phyloP scores from a whole-genome alignment of 2,113 vertebrate genomes.

The Delphinus delphis region DNA sequence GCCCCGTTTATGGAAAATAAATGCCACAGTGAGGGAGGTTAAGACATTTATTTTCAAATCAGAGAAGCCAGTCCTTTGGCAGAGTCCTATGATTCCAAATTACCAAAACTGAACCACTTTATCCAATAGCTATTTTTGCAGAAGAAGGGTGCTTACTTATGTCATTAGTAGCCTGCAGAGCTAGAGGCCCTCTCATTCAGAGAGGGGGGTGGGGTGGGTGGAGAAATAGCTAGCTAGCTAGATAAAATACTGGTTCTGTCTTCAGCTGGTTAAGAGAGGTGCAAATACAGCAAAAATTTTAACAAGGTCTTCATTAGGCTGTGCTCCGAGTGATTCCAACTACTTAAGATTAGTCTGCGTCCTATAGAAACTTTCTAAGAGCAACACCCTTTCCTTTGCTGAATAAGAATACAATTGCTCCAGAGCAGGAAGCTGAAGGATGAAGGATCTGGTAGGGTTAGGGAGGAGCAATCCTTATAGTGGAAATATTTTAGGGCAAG shows the following conservation, averaged over 20 bases:
- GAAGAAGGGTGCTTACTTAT: background rate
- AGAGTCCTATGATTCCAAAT: constrained; percentile 69
- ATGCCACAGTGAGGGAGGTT: constrained; percentile 68
- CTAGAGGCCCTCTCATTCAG: constrained; percentile 46
- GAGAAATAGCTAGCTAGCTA: background rate
- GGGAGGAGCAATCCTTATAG: background rate
- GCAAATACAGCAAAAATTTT: background rate
- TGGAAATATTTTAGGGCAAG: constrained; percentile 17
- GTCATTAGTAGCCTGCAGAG: constrained; percentile 54
- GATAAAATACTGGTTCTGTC: background rate
- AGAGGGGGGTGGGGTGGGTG: no score
- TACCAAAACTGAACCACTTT: constrained; percentile 76
- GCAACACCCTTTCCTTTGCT: background rate
- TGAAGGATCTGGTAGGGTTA: background rate
- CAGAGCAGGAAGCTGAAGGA: background rate
- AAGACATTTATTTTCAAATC: constrained; percentile 76
- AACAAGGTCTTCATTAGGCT: background rate
- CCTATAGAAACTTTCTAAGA: background rate
- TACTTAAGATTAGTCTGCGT: background rate
- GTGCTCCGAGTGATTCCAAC: background rate
- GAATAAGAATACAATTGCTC: background rate
- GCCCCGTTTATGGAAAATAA: constrained; percentile 79
- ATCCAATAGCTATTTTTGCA: constrained; percentile 46
- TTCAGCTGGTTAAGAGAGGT: constrained; percentile 44
- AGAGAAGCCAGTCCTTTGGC: constrained; percentile 59